A percentile compares a stretch with the other conserved stretches of the same genome.
phyloP scores from a whole-genome alignment of 2,113 vertebrate species.

The Dasypus novemcinctus region DNA sequence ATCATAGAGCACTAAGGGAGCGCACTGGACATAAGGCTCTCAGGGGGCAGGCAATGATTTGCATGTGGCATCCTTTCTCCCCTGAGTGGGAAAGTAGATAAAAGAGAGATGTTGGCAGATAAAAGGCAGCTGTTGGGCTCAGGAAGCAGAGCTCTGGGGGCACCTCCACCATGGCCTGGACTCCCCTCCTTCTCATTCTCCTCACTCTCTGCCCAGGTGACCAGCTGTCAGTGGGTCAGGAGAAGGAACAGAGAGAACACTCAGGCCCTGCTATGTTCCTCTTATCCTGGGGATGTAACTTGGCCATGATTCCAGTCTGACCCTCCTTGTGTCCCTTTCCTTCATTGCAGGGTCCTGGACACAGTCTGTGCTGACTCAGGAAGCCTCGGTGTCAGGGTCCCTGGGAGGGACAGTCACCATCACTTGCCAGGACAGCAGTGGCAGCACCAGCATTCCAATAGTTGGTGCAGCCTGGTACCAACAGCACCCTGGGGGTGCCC shows the following conservation, averaged over 20 bases:
- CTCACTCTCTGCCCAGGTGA: too few relatives aligned
- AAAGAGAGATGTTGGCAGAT: too few relatives aligned
- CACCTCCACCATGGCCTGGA: background rate
- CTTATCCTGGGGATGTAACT: too few relatives aligned
- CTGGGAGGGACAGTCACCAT: too few relatives aligned
- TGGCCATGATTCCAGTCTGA: too few relatives aligned
- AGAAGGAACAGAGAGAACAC: too few relatives aligned
- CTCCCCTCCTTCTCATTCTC: background rate
- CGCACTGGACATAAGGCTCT: too few relatives aligned
- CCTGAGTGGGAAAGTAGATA: background rate
- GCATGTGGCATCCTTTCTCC: background rate
- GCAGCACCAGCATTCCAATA: background rate
- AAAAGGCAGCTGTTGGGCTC: background rate
- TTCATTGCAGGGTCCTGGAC: background rate
- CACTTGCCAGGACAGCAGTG: constrained; percentile 30
- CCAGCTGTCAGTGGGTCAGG: too few relatives aligned
- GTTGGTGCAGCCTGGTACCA: background rate
- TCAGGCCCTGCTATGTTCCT: too few relatives aligned
- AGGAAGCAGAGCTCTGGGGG: background rate
- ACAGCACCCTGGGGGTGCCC: background rate
- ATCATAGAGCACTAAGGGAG: too few relatives aligned
- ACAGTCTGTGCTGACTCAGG: background rate
- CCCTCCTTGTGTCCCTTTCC: too few relatives aligned
- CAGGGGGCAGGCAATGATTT: background rate
- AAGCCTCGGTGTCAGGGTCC: too few relatives aligned